Evolutionary conservation across 2,797 vertebrate genomes (phyloP).

Genomic region (Periparus ater): DNA sequence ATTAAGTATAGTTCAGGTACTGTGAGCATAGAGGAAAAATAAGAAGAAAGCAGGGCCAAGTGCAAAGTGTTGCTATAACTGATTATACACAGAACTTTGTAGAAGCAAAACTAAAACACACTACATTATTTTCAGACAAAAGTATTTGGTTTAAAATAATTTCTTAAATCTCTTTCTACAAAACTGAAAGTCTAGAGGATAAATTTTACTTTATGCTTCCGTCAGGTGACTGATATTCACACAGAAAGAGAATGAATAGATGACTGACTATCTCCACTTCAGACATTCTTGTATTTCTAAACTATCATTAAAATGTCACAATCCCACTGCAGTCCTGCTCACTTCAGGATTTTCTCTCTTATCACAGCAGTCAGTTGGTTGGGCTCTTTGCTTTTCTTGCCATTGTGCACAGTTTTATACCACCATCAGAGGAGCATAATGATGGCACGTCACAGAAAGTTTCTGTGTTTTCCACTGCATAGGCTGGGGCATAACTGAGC

Average conservation of each 20-base stretch:
- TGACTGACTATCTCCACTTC: neutral
- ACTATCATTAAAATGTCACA: conserved; percentile 59
- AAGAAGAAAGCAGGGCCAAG: neutral
- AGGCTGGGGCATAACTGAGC: neutral
- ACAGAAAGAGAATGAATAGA: conserved; percentile 24
- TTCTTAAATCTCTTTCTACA: neutral
- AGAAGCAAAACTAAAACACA: neutral
- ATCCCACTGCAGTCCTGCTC: neutral
- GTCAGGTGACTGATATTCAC: neutral
- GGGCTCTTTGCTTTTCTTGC: conserved; percentile 28
- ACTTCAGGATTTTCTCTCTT: conserved; percentile 35
- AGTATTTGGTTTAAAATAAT: neutral
- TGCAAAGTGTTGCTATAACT: neutral
- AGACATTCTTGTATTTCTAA: conserved; percentile 45
- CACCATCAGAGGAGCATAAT: conserved; percentile 15
- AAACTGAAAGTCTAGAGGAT: neutral
- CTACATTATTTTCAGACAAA: neutral
- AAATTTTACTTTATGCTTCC: neutral
- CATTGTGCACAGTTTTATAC: neutral
- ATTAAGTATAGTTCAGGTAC: neutral
- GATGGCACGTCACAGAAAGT: neutral
- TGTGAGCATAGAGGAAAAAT: neutral
- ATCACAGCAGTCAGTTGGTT: conserved; percentile 15
- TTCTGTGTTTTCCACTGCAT: conserved; percentile 44
- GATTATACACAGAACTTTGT: neutral